These are phyloP conservation scores for Plectrocnemia conspersa DNA, from an alignment of 1,140 invertebrate genomes.

Conservation along the genomic window DNA sequence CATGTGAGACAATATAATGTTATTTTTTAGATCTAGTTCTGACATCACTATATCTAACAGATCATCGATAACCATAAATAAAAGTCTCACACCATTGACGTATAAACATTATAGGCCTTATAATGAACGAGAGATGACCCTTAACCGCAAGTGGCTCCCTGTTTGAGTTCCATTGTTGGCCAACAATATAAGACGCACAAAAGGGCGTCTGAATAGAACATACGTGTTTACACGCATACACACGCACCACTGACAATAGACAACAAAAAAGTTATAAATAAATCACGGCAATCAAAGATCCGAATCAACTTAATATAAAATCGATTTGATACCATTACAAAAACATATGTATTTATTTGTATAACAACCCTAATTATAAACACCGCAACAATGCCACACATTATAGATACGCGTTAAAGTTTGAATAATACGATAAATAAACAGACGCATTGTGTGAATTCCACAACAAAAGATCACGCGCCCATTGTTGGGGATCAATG, in stretches of 20 bases:
- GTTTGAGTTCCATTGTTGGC: slow-evolving; percentile 20
- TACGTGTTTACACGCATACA: slow-evolving; percentile 19
- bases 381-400: too few relatives aligned
- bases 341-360: too few relatives aligned
- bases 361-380: too few relatives aligned
- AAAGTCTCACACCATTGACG: too few relatives aligned
- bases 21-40: too few relatives aligned
- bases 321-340: too few relatives aligned
- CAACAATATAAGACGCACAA: slow-evolving; percentile 22
- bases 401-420: slow-evolving; percentile 11
- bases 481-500: slow-evolving; percentile 17
- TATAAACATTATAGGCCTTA: slow-evolving; percentile 17
- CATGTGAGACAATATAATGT: too few relatives aligned
- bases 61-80: too few relatives aligned
- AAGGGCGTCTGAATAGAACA: slow-evolving; percentile 11
- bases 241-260: not conserved
- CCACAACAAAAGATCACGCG: slow-evolving; percentile 15
- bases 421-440: slow-evolving; percentile 19
- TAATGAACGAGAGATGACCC: slow-evolving; percentile 22
- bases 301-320: too few relatives aligned
- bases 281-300: too few relatives aligned
- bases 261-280: too few relatives aligned
- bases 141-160: slow-evolving; percentile 29
- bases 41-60: too few relatives aligned
- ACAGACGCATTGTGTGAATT: not conserved